Base-by-base conservation (phyloP, 2,113 vertebrate species). In the Mirza zaza region DNA sequence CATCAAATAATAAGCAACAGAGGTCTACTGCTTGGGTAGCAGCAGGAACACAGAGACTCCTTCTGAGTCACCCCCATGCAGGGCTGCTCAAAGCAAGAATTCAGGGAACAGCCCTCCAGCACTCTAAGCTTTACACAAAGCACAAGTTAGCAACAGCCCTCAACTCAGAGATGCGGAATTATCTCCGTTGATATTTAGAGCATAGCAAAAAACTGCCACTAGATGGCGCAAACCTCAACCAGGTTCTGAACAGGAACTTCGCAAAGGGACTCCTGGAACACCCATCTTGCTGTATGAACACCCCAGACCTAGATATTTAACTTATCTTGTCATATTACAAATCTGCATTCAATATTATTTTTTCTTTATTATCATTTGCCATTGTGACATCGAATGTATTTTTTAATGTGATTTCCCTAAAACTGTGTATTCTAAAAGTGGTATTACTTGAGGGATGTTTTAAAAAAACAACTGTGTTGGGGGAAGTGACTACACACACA, bases 201-300 rank as follows among this genome's bases (percentile, higher is more conserved):
- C 34, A 50, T 63, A 45, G 5, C 14, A 65, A 75, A 93, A 95
- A 90, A 21, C 12, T 42, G 48, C 75, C 97, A 95, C 65, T 86
- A 97, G 97, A 45, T 96, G 97, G 97, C 95, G 65, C 87, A 96
- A 77, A 83, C 25, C 34, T 91, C 68, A 85, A 12, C 29, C n/a
- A 59, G 83, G 39, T 48, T 32, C 50, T 8, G 36, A 23, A 12
- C 15, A 20, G 21, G 23, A 21, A 9, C 67, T 48, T 3, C 2
- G 2, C 0, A 59, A 34, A 8, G 18, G 32, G 55, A 52, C 29
- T 29, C 12, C 8, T 17, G 15, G 25, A 68, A 0, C 3, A 12
- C 8, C 17, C 7, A 21, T 29, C 32, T 29, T 91, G 52, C 11
- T 75, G 8, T 17, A 34, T 15, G 18, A 1, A n/a, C n/a, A 18